Evolutionary conservation across 1,140 invertebrate genomes (phyloP), one percentile per base, ranked within the genome.

Genomic region (Scylla paramamosain): DNA sequence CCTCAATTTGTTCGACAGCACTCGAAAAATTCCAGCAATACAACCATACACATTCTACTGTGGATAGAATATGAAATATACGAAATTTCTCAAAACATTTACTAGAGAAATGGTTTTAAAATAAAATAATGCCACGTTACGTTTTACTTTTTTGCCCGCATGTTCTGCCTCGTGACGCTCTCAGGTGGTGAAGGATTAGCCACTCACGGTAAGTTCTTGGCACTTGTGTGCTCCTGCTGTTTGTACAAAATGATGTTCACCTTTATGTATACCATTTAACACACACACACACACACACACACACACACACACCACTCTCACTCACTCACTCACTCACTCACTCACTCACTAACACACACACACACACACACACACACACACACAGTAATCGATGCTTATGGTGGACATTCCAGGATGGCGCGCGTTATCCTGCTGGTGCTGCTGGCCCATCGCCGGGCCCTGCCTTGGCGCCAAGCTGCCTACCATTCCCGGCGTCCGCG

Each of bases 381-480:
- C 25, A n/a, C 67, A 77, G 6, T 77, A 77, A 77, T n/a, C 25
- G 4, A 2, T 25, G 1, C 67, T n/a, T 77, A 28, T 91, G 20
- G 6, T 77, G 16, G 39, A 14, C 82, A 28, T 92, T 89, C 8
- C 91, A 95, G 94, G 91, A 95, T 87, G 94, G 77, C 84, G 45
- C 94, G 52, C 29, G 39, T 87, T 31, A n/a, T 46, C 31, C 46
- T 95, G 82, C 45, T 95, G n/a, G 83, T 95, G 83, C n/a, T 95
- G 48, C 83, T 95, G 90, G 89, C 90, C 90, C 28, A 48, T 93
- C 83, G 90, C 84, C 20, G 94, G 94, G 28, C 29, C 83, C 48
- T 92, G 82, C 48, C 48, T 93, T 29, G 25, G 82, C n/a, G 94
- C 94, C 31, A 95, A 95, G 94, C 91, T 95, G 8, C 94, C 94